phyloP scores from a whole-genome alignment of 2,888 invertebrate genomes.

The Drosophila fulvimacula region DNA sequence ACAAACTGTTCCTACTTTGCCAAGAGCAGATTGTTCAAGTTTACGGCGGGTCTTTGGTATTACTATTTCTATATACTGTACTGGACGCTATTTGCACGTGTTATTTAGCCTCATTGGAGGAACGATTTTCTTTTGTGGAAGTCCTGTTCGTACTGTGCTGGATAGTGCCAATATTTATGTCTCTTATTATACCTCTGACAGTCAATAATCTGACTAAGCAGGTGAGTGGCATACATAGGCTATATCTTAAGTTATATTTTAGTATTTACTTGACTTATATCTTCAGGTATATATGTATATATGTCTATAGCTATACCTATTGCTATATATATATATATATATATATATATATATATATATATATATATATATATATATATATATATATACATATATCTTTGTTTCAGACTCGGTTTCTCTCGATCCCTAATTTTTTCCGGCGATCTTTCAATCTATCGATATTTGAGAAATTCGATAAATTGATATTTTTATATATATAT shows the following conservation, averaged over 20 bases:
- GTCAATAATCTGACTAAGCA: conserved; percentile 30
- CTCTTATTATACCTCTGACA: conserved; percentile 43
- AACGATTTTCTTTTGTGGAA: conserved; percentile 2
- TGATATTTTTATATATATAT: neutral
- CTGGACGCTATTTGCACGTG: conserved; percentile 29
- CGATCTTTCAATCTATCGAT: neutral
- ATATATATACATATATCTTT: too few relatives aligned
- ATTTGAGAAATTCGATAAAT: neutral
- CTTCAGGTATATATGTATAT: too few relatives aligned
- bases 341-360: too few relatives aligned
- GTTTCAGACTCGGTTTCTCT: too few relatives aligned
- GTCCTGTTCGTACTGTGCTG: conserved; percentile 21
- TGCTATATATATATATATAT: too few relatives aligned
- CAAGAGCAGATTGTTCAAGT: conserved; percentile 38
- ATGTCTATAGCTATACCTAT: too few relatives aligned
- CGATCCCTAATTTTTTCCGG: too few relatives aligned
- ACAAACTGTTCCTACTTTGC: conserved; percentile 39
- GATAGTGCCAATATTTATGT: conserved; percentile 39
- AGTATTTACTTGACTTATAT: neutral
- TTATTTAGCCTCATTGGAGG: conserved; percentile 23
- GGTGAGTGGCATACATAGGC: conserved; percentile 2
- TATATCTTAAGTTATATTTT: neutral
- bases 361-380: too few relatives aligned
- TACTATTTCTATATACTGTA: conserved; percentile 37
- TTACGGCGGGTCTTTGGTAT: conserved; percentile 32